Evolutionary conservation across 2,888 invertebrate genomes (phyloP), one percentile per base, ranked within the genome.

Genomic region (Calameuta pallipes): DNA sequence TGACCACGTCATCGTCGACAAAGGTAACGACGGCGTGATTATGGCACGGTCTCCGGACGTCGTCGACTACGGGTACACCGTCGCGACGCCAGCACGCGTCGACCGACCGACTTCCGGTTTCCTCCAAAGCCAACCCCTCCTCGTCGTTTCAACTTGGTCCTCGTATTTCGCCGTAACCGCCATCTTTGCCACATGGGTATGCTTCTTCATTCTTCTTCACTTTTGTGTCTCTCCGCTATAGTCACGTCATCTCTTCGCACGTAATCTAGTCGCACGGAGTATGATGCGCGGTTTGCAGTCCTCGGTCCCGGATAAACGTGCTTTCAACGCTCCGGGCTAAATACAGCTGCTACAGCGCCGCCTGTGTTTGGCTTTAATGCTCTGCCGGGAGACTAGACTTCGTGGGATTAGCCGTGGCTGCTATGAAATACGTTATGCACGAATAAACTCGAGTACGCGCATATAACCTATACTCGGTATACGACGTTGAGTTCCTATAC

Each of bases 91-190:
- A 75, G 84, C 81, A 81, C 80, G 78, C 78, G 80, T 79, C 78
- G 69, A 78, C 68, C 74, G 30, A 71, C 73, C 81, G 78, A 83
- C 85, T 83, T 85, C 83, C 82, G 83, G 83, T 82, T 82, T 82
- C 81, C 76, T 80, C 79, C 76, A 69, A 41, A 74, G 69, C 34
- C 36, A 75, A 71, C 75, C 74, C 74, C 71, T 73, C 68, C 31
- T 74, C 70, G 73, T 69, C 74, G 1, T 23, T 71, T 37, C 15
- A 71, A 73, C 68, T 4, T n/a, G 23, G 37, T n/a, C 56, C 56
- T 56, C 56, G 2, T 56, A 56, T 23, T 9, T 56, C 56, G 23
- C 23, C 23, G 56, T 56, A 9, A 9, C 9, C 56, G 56, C 23
- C 23, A 23, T 23, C 56, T 23, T 56, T 9, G 23, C 9, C 56